Percentiles rank a stretch among this genome's conserved stretches.
Evolutionary conservation across 2,888 invertebrate genomes (phyloP).

Genomic region (Drosophila fulvimacula): DNA sequence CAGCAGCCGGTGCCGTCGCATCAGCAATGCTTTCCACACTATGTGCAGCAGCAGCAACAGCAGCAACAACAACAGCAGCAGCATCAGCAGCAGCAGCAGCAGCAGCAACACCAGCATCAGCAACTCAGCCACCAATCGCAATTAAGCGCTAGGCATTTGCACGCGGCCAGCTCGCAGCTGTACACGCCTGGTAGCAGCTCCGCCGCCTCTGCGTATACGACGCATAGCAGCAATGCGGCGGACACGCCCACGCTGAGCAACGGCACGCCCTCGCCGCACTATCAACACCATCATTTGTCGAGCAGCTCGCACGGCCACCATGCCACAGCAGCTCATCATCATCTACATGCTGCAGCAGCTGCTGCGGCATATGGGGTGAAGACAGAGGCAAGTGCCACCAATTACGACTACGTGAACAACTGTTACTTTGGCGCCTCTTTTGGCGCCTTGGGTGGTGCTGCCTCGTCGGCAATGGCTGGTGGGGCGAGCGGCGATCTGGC

Average conservation of each 20-base stretch:
- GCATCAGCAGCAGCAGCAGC: slow-evolving; percentile 55
- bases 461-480: slow-evolving; percentile 75
- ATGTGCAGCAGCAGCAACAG: slow-evolving; percentile 52
- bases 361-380: slow-evolving; percentile 82
- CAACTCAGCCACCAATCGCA: slow-evolving; percentile 58
- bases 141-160: slow-evolving; percentile 60
- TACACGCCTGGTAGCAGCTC: slow-evolving; percentile 75
- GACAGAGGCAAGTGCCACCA: slow-evolving; percentile 83
- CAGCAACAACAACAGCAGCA: slow-evolving; percentile 53
- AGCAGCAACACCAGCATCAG: slow-evolving; percentile 37
- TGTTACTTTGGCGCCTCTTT: slow-evolving; percentile 85
- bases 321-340: slow-evolving; percentile 74
- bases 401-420: slow-evolving; percentile 85
- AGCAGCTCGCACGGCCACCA: slow-evolving; percentile 72
- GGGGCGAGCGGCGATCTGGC: slow-evolving; percentile 87
- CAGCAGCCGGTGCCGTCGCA: slow-evolving; percentile 60
- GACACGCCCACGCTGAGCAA: slow-evolving; percentile 72
- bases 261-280: slow-evolving; percentile 82
- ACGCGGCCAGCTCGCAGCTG: slow-evolving; percentile 66
- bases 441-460: slow-evolving; percentile 81
- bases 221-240: slow-evolving; percentile 63
- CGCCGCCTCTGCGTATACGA: slow-evolving; percentile 69
- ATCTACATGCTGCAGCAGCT: slow-evolving; percentile 72
- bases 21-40: slow-evolving; percentile 64
- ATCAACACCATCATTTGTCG: slow-evolving; percentile 79